Percentiles rank a stretch among this genome's conserved stretches.
Conservation (phyloP, 2,888 invertebrate species). For the Euclidia mi region DNA sequence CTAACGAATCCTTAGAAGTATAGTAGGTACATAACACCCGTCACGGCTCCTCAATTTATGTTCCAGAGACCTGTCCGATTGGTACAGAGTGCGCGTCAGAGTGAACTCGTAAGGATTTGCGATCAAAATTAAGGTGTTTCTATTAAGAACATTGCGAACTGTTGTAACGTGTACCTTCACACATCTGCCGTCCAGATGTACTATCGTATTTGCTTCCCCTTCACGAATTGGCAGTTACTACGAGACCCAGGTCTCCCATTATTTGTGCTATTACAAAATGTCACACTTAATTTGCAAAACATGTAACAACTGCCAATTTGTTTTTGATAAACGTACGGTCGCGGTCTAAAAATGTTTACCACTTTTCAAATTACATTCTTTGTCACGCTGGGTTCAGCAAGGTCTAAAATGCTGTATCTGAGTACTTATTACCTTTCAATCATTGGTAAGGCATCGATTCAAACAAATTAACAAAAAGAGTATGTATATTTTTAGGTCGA, state of each 20-base stretch:
- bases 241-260: slow-evolving; percentile 51
- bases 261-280: slow-evolving; percentile 39
- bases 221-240: slow-evolving; percentile 85
- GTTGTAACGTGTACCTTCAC: slow-evolving; percentile 88
- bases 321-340: slow-evolving; percentile 63
- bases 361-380: too few species aligned
- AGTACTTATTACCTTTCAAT: too few species aligned
- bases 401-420: too few species aligned
- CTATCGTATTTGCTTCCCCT: slow-evolving; percentile 82
- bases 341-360: too few species aligned
- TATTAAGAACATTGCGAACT: slow-evolving; percentile 84
- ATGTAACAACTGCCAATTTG: slow-evolving; percentile 82
- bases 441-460: too few species aligned
- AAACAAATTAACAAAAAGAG: too few species aligned
- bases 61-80: slow-evolving; percentile 93
- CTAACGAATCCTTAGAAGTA: slow-evolving; percentile 57
- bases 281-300: slow-evolving; percentile 43
- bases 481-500: too few species aligned
- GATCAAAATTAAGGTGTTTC: slow-evolving; percentile 87
- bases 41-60: slow-evolving; percentile 87
- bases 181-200: slow-evolving; percentile 89
- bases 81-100: slow-evolving; percentile 96
- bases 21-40: slow-evolving; percentile 75
- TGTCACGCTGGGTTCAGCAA: too few species aligned
- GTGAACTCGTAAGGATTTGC: slow-evolving; percentile 94